Conservation (phyloP, 2,888 invertebrate genomes). For the Artemia sp. region DNA sequence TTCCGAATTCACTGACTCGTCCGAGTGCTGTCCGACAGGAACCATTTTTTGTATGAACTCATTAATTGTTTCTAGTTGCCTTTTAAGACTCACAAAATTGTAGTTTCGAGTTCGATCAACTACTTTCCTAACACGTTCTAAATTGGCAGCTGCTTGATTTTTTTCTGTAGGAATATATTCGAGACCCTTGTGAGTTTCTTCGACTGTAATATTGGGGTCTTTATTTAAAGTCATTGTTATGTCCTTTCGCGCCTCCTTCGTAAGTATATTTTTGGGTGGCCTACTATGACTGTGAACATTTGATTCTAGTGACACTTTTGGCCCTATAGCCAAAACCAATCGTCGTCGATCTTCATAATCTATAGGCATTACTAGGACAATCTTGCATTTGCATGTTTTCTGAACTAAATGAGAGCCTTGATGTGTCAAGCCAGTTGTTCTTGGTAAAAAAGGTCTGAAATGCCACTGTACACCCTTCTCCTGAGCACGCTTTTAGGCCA, state of each 20-base stretch:
- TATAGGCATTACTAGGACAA: not conserved
- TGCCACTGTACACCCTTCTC: not conserved
- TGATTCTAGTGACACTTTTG: not conserved
- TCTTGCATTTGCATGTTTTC: not conserved
- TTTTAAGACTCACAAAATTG: not conserved
- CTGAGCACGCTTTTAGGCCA: not conserved
- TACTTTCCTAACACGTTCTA: not conserved
- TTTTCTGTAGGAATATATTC: not conserved
- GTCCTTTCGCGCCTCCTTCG: not conserved
- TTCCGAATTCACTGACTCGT: not conserved
- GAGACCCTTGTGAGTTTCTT: not conserved
- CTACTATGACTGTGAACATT: not conserved
- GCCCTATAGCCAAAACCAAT: not conserved
- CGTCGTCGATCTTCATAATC: not conserved
- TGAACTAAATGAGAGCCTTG: not conserved
- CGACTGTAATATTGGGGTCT: not conserved
- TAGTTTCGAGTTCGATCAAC: not conserved
- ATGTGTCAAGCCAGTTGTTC: not conserved
- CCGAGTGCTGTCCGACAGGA: not conserved
- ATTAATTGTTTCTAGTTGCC: not conserved
- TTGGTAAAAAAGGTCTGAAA: not conserved
- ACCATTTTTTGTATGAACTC: not conserved
- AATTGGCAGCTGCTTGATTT: slow-evolving; percentile 1
- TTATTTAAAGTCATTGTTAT: not conserved
- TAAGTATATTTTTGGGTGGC: not conserved